A percentile compares a stretch with the other conserved stretches of the same genome.
phyloP scores from a whole-genome alignment of 2,888 invertebrate species.

The Himalopsyche anomala region DNA sequence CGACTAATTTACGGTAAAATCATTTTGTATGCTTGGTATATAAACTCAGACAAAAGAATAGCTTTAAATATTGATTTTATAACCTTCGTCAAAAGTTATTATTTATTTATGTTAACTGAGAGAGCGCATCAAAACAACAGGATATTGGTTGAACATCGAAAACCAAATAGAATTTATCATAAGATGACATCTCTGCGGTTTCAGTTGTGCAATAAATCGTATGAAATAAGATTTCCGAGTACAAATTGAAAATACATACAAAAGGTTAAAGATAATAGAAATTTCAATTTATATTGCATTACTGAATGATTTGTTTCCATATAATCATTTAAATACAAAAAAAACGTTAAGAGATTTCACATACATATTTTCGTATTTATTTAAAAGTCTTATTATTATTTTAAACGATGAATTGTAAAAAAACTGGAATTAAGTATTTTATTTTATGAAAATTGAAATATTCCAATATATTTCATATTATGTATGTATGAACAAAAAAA shows the following conservation, averaged over 20 bases:
- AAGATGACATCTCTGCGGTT: constrained; percentile 1
- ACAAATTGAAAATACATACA: not conserved
- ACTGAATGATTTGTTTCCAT: not conserved
- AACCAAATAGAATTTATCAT: constrained; percentile 21
- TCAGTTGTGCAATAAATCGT: constrained; percentile 24
- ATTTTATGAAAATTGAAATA: too few relatives aligned
- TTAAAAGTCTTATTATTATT: too few relatives aligned
- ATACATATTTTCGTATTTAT: too few relatives aligned
- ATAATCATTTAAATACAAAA: not conserved
- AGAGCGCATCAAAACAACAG: not conserved
- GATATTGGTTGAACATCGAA: constrained; percentile 17
- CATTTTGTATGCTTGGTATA: too few relatives aligned
- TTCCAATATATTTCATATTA: too few relatives aligned
- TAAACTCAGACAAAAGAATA: too few relatives aligned
- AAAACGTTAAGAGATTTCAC: not conserved
- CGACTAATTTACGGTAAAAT: too few relatives aligned
- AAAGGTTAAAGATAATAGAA: constrained; percentile 7
- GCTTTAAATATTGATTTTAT: not conserved
- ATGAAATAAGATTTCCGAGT: constrained; percentile 19
- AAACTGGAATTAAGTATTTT: too few relatives aligned
- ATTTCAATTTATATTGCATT: not conserved
- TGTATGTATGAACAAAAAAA: too few relatives aligned
- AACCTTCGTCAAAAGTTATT: not conserved
- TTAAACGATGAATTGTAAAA: too few relatives aligned
- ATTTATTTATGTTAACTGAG: not conserved